Evolutionary conservation across 2,888 invertebrate genomes (phyloP).

Genomic region (Dolichopus griseipennis): DNA sequence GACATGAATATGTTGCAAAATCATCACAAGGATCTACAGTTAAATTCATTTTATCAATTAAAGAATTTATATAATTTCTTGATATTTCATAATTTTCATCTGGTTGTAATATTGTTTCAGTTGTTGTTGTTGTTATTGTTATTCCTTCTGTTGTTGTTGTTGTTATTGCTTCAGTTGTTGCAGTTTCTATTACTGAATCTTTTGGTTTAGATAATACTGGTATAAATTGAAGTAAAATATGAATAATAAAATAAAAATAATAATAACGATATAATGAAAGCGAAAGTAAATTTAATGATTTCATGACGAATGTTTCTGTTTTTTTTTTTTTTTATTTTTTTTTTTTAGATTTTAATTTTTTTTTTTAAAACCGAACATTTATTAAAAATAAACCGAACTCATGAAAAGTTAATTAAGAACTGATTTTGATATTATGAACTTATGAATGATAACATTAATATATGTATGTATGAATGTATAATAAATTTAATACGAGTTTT

Average conservation of each 20-base stretch:
- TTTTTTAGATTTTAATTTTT: too few species aligned
- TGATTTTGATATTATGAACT: not conserved
- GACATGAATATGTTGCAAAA: not conserved
- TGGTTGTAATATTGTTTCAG: not conserved
- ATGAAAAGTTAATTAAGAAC: not conserved
- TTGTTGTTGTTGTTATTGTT: too few species aligned
- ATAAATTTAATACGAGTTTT: too few species aligned
- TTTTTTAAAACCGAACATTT: not conserved
- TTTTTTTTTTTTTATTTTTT: too few species aligned
- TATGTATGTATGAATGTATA: not conserved
- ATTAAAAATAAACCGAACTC: not conserved
- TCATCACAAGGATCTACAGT: not conserved
- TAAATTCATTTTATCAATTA: not conserved
- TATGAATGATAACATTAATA: not conserved
- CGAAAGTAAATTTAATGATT: not conserved
- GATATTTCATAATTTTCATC: not conserved
- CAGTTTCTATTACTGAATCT: not conserved
- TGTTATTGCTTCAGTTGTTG: not conserved
- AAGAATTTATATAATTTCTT: not conserved
- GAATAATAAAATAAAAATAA: too few species aligned
- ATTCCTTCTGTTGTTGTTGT: too few species aligned
- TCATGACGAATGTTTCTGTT: not conserved
- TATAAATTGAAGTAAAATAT: not conserved
- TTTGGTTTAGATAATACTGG: not conserved
- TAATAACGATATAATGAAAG: not conserved